Percentiles rank a stretch among this genome's conserved stretches.
phyloP scores from a whole-genome alignment of 2,888 invertebrate species.

The Melieria crassipennis region DNA sequence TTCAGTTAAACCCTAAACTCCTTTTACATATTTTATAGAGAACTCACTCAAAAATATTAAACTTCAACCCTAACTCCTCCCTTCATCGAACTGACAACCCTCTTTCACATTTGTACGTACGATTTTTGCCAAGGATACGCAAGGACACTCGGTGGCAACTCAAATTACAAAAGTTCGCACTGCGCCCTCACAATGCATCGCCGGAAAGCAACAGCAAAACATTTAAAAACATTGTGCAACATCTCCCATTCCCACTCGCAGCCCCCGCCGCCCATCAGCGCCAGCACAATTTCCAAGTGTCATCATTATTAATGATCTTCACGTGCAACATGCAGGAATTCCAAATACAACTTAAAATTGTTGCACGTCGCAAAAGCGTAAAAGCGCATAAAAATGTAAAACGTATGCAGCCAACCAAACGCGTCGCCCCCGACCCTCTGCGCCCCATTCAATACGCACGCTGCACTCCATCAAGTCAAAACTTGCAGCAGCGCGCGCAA shows the following conservation, averaged over 20 bases:
- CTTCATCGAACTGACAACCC: no score
- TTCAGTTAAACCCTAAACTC: no score
- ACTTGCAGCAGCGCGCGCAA: no score
- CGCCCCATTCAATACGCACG: not conserved
- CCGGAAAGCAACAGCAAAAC: not conserved
- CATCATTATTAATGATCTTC: slow-evolving; percentile 32
- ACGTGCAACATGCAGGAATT: slow-evolving; percentile 29
- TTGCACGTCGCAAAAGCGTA: slow-evolving; percentile 24
- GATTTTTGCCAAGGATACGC: no score
- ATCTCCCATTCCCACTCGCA: not conserved
- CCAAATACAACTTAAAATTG: slow-evolving; percentile 22
- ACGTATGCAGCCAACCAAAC: not conserved
- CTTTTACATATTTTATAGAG: no score
- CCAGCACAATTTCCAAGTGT: slow-evolving; percentile 30
- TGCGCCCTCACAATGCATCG: no score
- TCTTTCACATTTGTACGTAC: no score
- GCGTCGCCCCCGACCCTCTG: not conserved
- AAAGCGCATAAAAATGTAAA: slow-evolving; percentile 23
- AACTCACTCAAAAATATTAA: no score
- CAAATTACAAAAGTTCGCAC: no score
- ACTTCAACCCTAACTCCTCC: no score
- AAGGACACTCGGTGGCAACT: no score
- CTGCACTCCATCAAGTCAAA: not conserved
- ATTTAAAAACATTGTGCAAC: slow-evolving; percentile 16
- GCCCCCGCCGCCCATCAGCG: not conserved